Evolutionary conservation across 2,888 invertebrate species (phyloP).

Genomic region (Cheilosia vulpina): DNA sequence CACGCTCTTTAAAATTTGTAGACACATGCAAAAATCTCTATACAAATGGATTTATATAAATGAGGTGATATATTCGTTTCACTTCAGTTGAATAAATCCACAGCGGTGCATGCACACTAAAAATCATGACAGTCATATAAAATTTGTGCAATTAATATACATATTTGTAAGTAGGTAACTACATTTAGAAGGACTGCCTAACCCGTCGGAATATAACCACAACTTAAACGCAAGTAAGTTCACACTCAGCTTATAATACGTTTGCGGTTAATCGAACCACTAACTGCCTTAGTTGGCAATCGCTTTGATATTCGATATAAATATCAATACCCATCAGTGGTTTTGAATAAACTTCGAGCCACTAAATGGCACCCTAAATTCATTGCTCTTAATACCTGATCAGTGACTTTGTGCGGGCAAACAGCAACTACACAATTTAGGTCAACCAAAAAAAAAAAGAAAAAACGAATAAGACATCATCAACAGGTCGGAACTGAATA

Average conservation of each 20-base stretch:
- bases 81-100: too few species aligned
- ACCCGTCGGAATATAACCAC: background rate
- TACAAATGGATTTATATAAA: too few species aligned
- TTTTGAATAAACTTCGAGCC: background rate
- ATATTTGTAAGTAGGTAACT: too few species aligned
- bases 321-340: constrained; percentile 18
- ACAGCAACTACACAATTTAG: constrained; percentile 5
- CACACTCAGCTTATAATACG: background rate
- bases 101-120: background rate
- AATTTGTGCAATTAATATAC: too few species aligned
- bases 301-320: constrained; percentile 21
- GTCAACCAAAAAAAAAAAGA: background rate
- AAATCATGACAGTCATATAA: too few species aligned
- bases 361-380: constrained; percentile 3
- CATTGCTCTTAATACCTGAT: constrained; percentile 1
- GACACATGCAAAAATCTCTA: too few species aligned
- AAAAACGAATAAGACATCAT: background rate
- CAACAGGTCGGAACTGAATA: background rate
- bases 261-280: constrained; percentile 4
- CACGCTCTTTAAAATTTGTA: too few species aligned
- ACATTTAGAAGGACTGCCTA: background rate
- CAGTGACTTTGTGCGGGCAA: constrained; percentile 1
- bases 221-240: background rate
- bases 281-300: background rate
- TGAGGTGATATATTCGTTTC: too few species aligned